Percentiles rank a stretch among this genome's conserved stretches.
These are phyloP conservation scores for Panzeria rudis DNA, from an alignment of 2,888 invertebrate genomes.

Conservation along the genomic window DNA sequence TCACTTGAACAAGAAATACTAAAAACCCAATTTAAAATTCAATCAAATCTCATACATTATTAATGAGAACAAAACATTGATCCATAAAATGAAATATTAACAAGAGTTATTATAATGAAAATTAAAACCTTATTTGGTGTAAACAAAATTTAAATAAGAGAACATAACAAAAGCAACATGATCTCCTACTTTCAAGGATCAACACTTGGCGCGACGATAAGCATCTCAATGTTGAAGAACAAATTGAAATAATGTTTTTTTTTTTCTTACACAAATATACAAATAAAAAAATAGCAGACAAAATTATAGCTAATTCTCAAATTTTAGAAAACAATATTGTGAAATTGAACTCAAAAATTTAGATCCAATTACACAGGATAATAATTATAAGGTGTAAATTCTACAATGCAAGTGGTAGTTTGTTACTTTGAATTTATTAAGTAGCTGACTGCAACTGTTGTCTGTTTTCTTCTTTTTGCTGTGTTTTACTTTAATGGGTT, in stretches of 20 bases:
- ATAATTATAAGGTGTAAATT: conserved; percentile 73
- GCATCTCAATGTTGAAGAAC: conserved; percentile 57
- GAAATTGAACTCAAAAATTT: conserved; percentile 56
- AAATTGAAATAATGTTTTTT: conserved; percentile 57
- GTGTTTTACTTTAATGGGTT: conserved; percentile 37
- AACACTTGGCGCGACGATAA: conserved; percentile 74
- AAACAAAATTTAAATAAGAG: conserved; percentile 64
- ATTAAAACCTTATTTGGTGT: conserved; percentile 59
- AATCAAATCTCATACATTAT: conserved; percentile 51
- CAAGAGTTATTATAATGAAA: conserved; percentile 34
- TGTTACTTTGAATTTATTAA: conserved; percentile 25
- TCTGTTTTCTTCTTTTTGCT: not conserved
- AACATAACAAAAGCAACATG: conserved; percentile 63
- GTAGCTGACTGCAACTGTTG: conserved; percentile 59
- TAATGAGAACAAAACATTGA: conserved; percentile 38
- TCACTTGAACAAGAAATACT: not conserved
- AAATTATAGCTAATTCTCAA: conserved; percentile 72
- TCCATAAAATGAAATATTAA: conserved; percentile 40
- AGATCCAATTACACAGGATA: conserved; percentile 73
- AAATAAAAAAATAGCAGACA: conserved; percentile 62
- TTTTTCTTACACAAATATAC: not conserved
- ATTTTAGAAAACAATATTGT: conserved; percentile 31
- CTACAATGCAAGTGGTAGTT: conserved; percentile 28
- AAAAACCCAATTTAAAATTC: not conserved
- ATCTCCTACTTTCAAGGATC: conserved; percentile 59